Base-by-base conservation (phyloP, 2,797 vertebrate genomes). In the Pangasius mekongensis region DNA sequence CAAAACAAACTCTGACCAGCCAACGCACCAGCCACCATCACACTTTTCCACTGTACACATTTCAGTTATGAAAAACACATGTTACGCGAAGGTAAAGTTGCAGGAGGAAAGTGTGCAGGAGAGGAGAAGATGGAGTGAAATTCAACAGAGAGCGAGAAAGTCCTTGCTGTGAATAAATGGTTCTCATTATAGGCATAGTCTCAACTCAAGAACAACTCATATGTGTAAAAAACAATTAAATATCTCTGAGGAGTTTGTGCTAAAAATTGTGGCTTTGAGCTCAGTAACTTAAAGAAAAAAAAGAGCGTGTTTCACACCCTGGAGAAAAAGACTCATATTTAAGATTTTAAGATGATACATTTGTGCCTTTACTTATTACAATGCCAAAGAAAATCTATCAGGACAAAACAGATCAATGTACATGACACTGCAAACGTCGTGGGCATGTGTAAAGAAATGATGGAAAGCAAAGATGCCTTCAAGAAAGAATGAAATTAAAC, bases 121-220 rank as follows among this genome's bases (percentile, higher is more conserved):
- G 66, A 76, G 83, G 54, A 36, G 24, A 85, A 83, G 66, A 81
- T 18, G 66, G 66, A 69, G 67, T 20, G 67, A 43, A 43, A 10
- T 10, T 39, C 8, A 30, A 77, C 74, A 52, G 74, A 33, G 27
- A 10, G 52, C 2, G 10, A 36, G 77, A 80, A 58, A 5, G n/a
- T 36, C 1, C 1, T 80, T 47, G 69, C 36, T 67, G 1, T 33
- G 22, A 27, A 47, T 47, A 73, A 76, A 14, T 9, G 47, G 92
- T 92, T 93, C 91, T 95, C 92, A 95, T 96, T 95, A 95, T 84
- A 88, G 89, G 64, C 76, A 89, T 93, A 94, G 94, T 91, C 73
- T 92, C 80, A 83, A 91, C 77, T 92, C 93, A 94, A 93, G 43
- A 43, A 56, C 93, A 94, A 93, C 36, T 69, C 18, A 5, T 11